Evolutionary conservation across 2,888 invertebrate genomes (phyloP), one percentile per base, ranked within the genome.

Genomic region (Apeira syringaria): DNA sequence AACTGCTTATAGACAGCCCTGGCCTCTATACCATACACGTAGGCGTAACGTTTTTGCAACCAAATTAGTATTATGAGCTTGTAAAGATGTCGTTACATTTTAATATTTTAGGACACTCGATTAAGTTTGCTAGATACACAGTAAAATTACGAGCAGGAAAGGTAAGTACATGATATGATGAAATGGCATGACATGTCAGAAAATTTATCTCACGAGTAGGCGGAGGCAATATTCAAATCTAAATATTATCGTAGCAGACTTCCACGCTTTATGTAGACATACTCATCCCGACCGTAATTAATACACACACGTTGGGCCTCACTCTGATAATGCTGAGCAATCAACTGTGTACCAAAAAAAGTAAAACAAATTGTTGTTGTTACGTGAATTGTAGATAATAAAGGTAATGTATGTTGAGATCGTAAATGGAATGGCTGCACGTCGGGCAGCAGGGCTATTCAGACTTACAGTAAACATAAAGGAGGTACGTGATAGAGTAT

Each of bases 371-470:
- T 60, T 47, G 55, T 54, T 48, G 59, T 56, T 60, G 55, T 65
- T 65, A 61, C 55, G 50, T 57, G 63, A 66, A 68, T 66, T 55
- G 57, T 41, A 50, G 37, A 55, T 57, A 61, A 65, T 68, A 68
- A 66, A 63, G 48, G 43, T 59, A 65, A 65, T 61, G 59, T 54
- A 56, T 55, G 54, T 50, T 49, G 43, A 47, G 47, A 57, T 62
- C 63, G 63, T 64, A 58, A 61, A 61, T 48, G 45, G 37, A 60
- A 64, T 59, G 53, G 55, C 34, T 47, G 34, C 47, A 51, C 36
- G 43, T 33, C 38, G 44, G 50, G 49, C 52, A 49, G 50, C 50
- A 27, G 20, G 30, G 50, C 53, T 37, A 47, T 48, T 50, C 45
- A 39, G 36, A 20, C 41, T 34, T 40, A 42, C 50, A 48, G 48